A percentile compares a stretch with the other conserved stretches of the same genome.
These are phyloP conservation scores for Teleiodes luculella DNA, from an alignment of 2,888 invertebrate species.

Conservation along the genomic window DNA sequence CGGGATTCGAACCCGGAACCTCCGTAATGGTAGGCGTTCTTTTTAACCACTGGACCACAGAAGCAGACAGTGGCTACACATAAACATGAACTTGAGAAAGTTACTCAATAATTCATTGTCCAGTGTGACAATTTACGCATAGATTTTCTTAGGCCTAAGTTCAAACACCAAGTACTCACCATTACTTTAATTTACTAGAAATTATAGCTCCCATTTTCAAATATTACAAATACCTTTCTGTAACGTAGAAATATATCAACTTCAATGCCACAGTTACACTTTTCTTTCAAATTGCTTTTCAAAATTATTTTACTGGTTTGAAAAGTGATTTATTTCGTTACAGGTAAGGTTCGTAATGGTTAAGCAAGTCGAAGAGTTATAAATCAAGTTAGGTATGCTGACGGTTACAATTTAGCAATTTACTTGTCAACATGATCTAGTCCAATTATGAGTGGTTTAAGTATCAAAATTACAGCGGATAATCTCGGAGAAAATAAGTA, in stretches of 20 bases:
- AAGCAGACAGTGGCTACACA: no score
- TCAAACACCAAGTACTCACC: background rate
- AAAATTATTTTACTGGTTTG: slow-evolving; percentile 6
- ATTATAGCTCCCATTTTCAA: slow-evolving; percentile 41
- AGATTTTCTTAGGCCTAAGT: background rate
- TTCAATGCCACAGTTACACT: slow-evolving; percentile 49
- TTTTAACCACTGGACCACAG: no score
- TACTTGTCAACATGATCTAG: slow-evolving; percentile 64
- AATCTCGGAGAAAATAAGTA: no score
- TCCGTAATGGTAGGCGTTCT: no score
- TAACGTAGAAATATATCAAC: slow-evolving; percentile 51
- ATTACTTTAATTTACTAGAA: slow-evolving; percentile 21
- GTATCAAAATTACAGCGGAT: slow-evolving; percentile 20
- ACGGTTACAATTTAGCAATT: slow-evolving; percentile 66
- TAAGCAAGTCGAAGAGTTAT: slow-evolving; percentile 26
- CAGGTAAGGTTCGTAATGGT: slow-evolving; percentile 27
- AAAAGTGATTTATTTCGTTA: slow-evolving; percentile 10
- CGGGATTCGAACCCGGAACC: no score
- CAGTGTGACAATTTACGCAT: background rate
- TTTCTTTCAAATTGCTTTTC: slow-evolving; percentile 36
- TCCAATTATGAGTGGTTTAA: slow-evolving; percentile 44
- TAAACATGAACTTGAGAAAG: no score
- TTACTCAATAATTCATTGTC: no score
- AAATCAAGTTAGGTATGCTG: slow-evolving; percentile 57
- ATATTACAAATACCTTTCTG: slow-evolving; percentile 36